These are phyloP conservation scores for Xyrauchen texanus DNA, from an alignment of 2,113 vertebrate genomes.

Conservation along the genomic window DNA sequence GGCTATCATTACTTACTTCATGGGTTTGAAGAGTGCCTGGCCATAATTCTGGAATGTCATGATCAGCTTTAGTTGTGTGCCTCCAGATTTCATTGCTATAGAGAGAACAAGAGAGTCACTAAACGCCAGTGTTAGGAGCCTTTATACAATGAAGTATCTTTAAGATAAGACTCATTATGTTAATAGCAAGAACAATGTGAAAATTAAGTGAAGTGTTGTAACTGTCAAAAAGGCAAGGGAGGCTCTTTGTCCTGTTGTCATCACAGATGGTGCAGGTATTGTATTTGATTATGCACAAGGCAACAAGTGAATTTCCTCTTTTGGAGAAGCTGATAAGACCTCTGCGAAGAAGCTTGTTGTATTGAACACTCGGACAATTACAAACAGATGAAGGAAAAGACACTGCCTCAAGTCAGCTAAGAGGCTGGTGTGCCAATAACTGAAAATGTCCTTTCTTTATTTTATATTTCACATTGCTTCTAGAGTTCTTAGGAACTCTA, in stretches of 20 bases:
- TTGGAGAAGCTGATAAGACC: slow-evolving; percentile 13
- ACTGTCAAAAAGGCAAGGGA: background rate
- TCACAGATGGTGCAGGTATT: background rate
- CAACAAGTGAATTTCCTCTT: background rate
- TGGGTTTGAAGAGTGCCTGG: slow-evolving; percentile 96
- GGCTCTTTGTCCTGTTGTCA: background rate
- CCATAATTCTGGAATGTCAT: slow-evolving; percentile 99
- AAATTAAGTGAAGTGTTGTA: background rate
- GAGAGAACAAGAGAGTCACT: slow-evolving; percentile 21
- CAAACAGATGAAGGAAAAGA: slow-evolving; percentile 18
- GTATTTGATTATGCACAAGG: background rate
- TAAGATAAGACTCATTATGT: slow-evolving; percentile 9
- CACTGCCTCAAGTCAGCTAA: background rate
- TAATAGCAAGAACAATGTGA: slow-evolving; percentile 3
- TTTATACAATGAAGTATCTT: slow-evolving; percentile 8
- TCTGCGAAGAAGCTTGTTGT: background rate
- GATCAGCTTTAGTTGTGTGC: slow-evolving; percentile 97
- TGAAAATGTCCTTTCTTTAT: background rate
- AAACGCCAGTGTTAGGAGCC: background rate
- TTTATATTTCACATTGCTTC: background rate
- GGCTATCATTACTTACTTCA: slow-evolving; percentile 87
- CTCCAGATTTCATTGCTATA: slow-evolving; percentile 97
- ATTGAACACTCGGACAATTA: slow-evolving; percentile 22
- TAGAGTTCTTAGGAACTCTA: background rate
- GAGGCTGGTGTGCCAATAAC: background rate